These are phyloP conservation scores for Pterophyllum scalare DNA, from an alignment of 2,113 vertebrate species.

Conservation along the genomic window DNA sequence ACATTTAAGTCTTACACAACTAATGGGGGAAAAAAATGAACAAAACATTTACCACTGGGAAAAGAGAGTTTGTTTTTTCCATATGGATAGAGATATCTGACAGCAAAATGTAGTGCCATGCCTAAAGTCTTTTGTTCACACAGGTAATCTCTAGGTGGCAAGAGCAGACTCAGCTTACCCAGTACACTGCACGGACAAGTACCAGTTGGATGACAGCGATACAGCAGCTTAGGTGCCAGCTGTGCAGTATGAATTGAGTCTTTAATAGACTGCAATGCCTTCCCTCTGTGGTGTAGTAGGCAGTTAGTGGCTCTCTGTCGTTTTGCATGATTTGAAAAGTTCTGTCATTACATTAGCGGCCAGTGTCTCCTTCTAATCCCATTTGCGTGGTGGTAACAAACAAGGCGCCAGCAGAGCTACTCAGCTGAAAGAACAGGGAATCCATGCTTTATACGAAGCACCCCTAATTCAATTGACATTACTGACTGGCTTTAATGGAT, in stretches of 20 bases:
- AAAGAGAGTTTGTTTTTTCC: background rate
- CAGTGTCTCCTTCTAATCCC: slow-evolving; percentile 70
- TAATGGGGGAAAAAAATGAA: background rate
- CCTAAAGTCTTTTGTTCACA: background rate
- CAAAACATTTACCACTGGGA: background rate
- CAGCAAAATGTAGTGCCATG: background rate
- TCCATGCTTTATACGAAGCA: slow-evolving; percentile 48
- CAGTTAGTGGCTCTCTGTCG: slow-evolving; percentile 53
- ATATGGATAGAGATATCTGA: background rate
- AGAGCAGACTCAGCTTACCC: background rate
- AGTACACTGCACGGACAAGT: slow-evolving; percentile 19
- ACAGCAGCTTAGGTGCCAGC: slow-evolving; percentile 20
- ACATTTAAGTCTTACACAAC: too few relatives aligned
- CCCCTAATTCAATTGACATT: slow-evolving; percentile 74
- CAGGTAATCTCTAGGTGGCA: background rate
- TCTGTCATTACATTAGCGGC: slow-evolving; percentile 66
- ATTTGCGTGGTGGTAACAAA: slow-evolving; percentile 73
- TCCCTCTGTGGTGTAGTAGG: slow-evolving; percentile 13
- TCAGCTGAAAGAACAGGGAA: slow-evolving; percentile 59
- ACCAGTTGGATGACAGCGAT: background rate
- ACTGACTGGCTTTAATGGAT: slow-evolving; percentile 72
- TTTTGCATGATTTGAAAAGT: slow-evolving; percentile 73
- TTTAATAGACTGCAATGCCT: slow-evolving; percentile 36
- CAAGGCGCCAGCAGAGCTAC: slow-evolving; percentile 65
- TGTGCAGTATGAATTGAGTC: slow-evolving; percentile 16